These are phyloP conservation scores for Brienomyrus longianalis DNA, from an alignment of 2,113 vertebrate species.

Conservation along the genomic window DNA sequence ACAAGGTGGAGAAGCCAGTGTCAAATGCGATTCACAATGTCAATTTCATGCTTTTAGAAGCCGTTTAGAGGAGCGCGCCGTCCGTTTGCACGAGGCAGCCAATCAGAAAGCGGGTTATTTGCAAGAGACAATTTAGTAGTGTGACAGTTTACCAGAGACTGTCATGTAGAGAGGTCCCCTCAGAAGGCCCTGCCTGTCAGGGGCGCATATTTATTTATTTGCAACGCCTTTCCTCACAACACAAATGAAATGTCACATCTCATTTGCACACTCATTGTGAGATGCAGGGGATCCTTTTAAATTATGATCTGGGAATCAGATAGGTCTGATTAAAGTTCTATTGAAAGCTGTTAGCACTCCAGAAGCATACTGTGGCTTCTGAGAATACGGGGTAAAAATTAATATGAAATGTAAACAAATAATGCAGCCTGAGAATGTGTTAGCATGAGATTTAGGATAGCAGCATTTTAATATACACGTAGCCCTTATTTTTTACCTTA, in stretches of 20 bases:
- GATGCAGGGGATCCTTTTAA: constrained; percentile 67
- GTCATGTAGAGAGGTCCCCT: constrained; percentile 65
- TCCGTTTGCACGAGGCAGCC: constrained; percentile 97
- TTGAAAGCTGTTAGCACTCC: constrained; percentile 47
- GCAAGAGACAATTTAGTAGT: constrained; percentile 85
- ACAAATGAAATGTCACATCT: constrained; percentile 77
- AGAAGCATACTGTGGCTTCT: constrained; percentile 28
- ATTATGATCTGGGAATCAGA: constrained; percentile 56
- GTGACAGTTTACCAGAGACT: constrained; percentile 92
- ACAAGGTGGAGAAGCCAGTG: constrained; percentile 82
- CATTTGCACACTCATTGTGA: constrained; percentile 64
- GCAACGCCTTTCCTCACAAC: constrained; percentile 53
- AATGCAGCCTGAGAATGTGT: neutral
- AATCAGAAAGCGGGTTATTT: constrained; percentile 88
- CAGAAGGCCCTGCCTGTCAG: constrained; percentile 80
- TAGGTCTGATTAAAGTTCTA: constrained; percentile 60
- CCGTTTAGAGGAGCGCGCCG: constrained; percentile 81
- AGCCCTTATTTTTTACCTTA: neutral
- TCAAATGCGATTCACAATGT: constrained; percentile 98
- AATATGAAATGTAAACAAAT: constrained; percentile 14
- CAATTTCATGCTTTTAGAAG: constrained; percentile 96
- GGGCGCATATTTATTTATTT: constrained; percentile 91
- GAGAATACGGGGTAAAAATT: neutral
- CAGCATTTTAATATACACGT: neutral
- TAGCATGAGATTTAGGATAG: neutral